Evolutionary conservation across 1,140 invertebrate species (phyloP), one percentile per base, ranked within the genome.

Genomic region (Plectrocnemia conspersa): DNA sequence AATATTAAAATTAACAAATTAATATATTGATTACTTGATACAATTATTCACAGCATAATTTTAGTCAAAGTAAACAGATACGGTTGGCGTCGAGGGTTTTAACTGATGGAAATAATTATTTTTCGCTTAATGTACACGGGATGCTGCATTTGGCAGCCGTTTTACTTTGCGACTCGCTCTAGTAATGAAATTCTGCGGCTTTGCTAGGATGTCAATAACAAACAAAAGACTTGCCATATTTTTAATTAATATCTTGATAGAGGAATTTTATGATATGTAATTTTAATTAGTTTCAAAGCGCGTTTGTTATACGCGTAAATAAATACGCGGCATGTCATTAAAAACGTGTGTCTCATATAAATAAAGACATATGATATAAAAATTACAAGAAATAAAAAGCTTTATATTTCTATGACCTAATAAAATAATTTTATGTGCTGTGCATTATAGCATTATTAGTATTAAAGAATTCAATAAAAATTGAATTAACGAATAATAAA

Each of bases 191-290:
- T 50, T 50, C 33, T 50, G 47, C 47, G 47, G 47, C 47, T 50
- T 50, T 38, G 33, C 47, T 29, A 38, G 19, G 15, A 36, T 50
- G 47, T 50, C 47, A 50, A 50, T 50, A 27, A 35, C 47, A 50
- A 50, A 50, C 47, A 50, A 50, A 50, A 50, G 47, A 50, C 47
- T 50, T 24, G 47, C 38, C 47, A 50, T 38, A 50, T 50, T 50
- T 50, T 33, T 38, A 50, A 50, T 50, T 50, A 50, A 50, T 38
- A 15, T 47, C 33, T 38, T 24, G 33, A 50, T 50, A 38, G 33
- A 50, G 47, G 25, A 3, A 50, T 50, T 23, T 50, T 50, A 38
- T 16, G 19, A 38, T 25, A 49, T 23, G 16, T 1, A 13, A 24
- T 27, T 45, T 45, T 27, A 45, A 27, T 27, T 27, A 45, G 11